These are phyloP conservation scores for Galerucella calmariensis DNA, from an alignment of 2,888 invertebrate species.

Conservation along the genomic window DNA sequence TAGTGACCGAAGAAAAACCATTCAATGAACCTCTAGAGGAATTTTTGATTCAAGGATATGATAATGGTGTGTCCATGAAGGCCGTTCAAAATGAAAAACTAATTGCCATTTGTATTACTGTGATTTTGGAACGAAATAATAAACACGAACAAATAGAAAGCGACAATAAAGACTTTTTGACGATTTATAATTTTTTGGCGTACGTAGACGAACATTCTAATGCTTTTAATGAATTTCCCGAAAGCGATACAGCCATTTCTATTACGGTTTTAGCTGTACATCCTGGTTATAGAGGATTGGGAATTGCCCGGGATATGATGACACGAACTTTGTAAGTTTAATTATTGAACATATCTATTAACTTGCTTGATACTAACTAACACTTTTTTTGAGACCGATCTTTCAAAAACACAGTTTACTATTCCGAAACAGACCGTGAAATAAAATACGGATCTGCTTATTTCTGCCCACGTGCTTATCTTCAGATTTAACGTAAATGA, in stretches of 20 bases:
- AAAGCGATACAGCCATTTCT: conserved; percentile 69
- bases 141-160: conserved; percentile 52
- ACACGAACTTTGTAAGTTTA: conserved; percentile 69
- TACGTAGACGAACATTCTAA: conserved; percentile 69
- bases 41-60: conserved; percentile 69
- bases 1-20: conserved; percentile 71
- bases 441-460: too few species aligned
- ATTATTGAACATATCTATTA: neutral
- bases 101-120: conserved; percentile 61
- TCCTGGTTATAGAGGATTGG: conserved; percentile 73
- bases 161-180: conserved; percentile 72
- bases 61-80: conserved; percentile 72
- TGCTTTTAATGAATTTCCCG: conserved; percentile 70
- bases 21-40: conserved; percentile 74
- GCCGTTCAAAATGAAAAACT: conserved; percentile 71
- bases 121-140: conserved; percentile 45
- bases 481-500: too few species aligned
- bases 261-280: conserved; percentile 77
- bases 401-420: neutral
- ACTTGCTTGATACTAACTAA: neutral
- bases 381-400: neutral
- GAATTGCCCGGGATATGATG: conserved; percentile 74
- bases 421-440: too few species aligned
- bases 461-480: too few species aligned
- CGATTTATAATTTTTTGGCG: conserved; percentile 72